Percentiles rank a stretch among this genome's conserved stretches.
Evolutionary conservation across 1,140 invertebrate genomes (phyloP).

Genomic region (Orius laevigatus): DNA sequence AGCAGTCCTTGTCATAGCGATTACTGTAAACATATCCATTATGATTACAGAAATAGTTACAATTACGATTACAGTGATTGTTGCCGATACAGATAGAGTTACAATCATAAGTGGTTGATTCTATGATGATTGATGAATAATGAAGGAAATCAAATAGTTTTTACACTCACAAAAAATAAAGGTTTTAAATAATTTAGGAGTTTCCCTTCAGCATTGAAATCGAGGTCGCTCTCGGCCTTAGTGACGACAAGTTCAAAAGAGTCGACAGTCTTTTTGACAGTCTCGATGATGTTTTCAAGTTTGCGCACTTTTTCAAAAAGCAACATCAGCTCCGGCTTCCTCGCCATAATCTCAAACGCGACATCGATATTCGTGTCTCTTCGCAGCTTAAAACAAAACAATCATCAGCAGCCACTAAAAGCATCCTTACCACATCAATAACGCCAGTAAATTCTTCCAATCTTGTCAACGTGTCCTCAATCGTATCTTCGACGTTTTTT

Average conservation of each 20-base stretch:
- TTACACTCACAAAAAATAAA: slow-evolving; percentile 1
- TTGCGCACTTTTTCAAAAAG: slow-evolving; percentile 29
- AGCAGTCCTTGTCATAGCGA: too few relatives aligned
- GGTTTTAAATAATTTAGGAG: slow-evolving; percentile 11
- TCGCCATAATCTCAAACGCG: slow-evolving; percentile 27
- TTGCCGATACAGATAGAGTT: too few relatives aligned
- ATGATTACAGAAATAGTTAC: too few relatives aligned
- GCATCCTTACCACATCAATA: slow-evolving; percentile 30
- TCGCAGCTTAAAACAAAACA: slow-evolving; percentile 2
- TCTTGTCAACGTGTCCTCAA: slow-evolving; percentile 34
- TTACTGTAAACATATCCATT: too few relatives aligned
- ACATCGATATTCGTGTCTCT: slow-evolving; percentile 23
- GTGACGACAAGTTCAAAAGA: slow-evolving; percentile 30
- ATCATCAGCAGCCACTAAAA: slow-evolving; percentile 9
- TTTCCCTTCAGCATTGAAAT: slow-evolving; percentile 3
- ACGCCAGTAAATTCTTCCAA: slow-evolving; percentile 32
- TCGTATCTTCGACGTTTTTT: slow-evolving; percentile 30
- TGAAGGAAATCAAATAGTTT: too few relatives aligned
- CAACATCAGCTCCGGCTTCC: slow-evolving; percentile 27
- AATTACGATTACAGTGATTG: too few relatives aligned
- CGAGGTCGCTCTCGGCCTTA: slow-evolving; percentile 30
- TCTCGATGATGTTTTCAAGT: slow-evolving; percentile 26
- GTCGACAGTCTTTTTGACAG: slow-evolving; percentile 28
- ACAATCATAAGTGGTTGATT: too few relatives aligned
- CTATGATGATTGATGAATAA: too few relatives aligned